phyloP scores from a whole-genome alignment of 2,888 invertebrate species.

The Drosophila niveifrons region DNA sequence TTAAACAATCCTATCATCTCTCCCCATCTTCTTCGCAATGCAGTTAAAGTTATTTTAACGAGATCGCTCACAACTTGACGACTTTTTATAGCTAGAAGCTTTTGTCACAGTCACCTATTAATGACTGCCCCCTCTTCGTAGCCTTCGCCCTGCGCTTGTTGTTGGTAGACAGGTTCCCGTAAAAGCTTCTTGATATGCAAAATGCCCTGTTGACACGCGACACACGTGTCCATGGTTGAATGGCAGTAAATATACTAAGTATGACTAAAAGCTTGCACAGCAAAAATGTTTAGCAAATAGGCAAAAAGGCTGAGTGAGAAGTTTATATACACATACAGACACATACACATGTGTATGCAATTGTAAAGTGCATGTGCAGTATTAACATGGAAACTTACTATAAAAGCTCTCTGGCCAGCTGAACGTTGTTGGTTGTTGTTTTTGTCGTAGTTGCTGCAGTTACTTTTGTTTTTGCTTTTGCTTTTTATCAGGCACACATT shows the following conservation, averaged over 20 bases:
- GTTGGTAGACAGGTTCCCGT: background rate
- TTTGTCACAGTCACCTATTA: conserved; percentile 2
- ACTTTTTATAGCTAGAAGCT: background rate
- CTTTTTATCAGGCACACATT: conserved; percentile 42
- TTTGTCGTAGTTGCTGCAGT: conserved; percentile 27
- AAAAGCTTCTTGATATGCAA: conserved; percentile 27
- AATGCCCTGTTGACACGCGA: conserved; percentile 47
- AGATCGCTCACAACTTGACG: conserved; percentile 4
- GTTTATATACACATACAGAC: conserved; percentile 4
- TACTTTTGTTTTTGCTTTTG: conserved; percentile 45
- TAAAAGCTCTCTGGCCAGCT: conserved; percentile 46
- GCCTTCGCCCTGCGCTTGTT: background rate
- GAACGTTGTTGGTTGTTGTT: conserved; percentile 26
- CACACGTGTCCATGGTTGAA: conserved; percentile 62
- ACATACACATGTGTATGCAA: background rate
- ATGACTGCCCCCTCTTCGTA: background rate
- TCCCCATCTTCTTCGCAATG: background rate
- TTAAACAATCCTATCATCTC: background rate
- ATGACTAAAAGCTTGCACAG: conserved; percentile 50
- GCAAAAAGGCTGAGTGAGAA: conserved; percentile 22
- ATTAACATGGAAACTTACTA: conserved; percentile 59
- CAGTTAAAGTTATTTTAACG: background rate
- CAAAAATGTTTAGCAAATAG: conserved; percentile 61
- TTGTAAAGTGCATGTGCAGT: conserved; percentile 19
- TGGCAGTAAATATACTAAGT: conserved; percentile 37